These are phyloP conservation scores for Epinotia demarniana DNA, from an alignment of 2,888 invertebrate genomes.

Conservation along the genomic window DNA sequence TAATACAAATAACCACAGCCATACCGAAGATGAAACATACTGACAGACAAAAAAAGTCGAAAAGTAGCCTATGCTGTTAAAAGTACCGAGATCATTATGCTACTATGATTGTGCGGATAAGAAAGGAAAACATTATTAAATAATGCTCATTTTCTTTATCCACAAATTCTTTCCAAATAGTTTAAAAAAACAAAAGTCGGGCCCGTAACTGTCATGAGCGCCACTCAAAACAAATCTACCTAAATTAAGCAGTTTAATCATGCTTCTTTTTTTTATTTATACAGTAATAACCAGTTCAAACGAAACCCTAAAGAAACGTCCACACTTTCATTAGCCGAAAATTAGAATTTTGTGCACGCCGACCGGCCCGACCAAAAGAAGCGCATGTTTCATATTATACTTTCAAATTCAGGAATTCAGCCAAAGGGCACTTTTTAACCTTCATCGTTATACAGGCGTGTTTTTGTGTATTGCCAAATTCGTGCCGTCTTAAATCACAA, in stretches of 20 bases:
- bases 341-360: constrained; percentile 71
- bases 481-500: constrained; percentile 31
- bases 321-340: constrained; percentile 75
- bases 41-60: too few relatives aligned
- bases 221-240: too few relatives aligned
- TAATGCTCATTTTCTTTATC: not conserved
- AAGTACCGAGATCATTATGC: too few relatives aligned
- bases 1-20: too few relatives aligned
- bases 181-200: too few relatives aligned
- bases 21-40: too few relatives aligned
- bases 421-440: constrained; percentile 61
- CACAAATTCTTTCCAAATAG: not conserved
- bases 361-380: constrained; percentile 60
- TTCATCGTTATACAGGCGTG: constrained; percentile 66
- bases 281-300: constrained; percentile 4
- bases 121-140: too few relatives aligned
- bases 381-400: constrained; percentile 75
- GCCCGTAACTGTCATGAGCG: too few relatives aligned
- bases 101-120: too few relatives aligned
- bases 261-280: not conserved
- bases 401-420: constrained; percentile 73
- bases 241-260: too few relatives aligned
- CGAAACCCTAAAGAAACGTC: constrained; percentile 26
- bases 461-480: constrained; percentile 54
- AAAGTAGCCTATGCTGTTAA: too few relatives aligned